Conservation (phyloP, 2,888 invertebrate species). For the Hydriomena furcata region DNA sequence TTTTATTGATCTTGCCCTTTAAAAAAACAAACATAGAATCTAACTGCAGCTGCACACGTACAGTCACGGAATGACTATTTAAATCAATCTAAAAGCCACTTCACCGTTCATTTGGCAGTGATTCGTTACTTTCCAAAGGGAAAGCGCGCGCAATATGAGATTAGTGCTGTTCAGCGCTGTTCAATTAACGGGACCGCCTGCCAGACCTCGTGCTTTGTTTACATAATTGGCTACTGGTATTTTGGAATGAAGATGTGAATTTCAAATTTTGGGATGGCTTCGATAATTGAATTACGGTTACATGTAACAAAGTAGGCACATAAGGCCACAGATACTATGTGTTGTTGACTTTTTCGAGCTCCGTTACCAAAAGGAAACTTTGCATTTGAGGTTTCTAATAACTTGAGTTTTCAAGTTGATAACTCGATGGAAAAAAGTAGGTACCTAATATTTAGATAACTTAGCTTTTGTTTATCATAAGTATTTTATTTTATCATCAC, state of each 20-base stretch:
- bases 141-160: slow-evolving; percentile 70
- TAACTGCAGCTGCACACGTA: slow-evolving; percentile 12
- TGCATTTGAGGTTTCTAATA: no score
- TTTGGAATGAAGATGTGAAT: slow-evolving; percentile 30
- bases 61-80: slow-evolving; percentile 32
- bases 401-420: no score
- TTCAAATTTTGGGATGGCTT: slow-evolving; percentile 20
- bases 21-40: slow-evolving; percentile 8
- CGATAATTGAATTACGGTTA: slow-evolving; percentile 17
- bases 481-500: no score
- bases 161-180: slow-evolving; percentile 60
- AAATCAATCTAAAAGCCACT: slow-evolving; percentile 35
- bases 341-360: no score
- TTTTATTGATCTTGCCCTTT: background rate
- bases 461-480: no score
- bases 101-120: slow-evolving; percentile 49
- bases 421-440: no score
- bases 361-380: no score
- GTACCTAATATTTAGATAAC: no score
- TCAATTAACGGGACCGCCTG: slow-evolving; percentile 70
- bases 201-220: slow-evolving; percentile 44
- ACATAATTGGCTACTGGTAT: slow-evolving; percentile 34
- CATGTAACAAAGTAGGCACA: no score
- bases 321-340: no score
- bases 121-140: slow-evolving; percentile 73